phyloP scores from a whole-genome alignment of 2,888 invertebrate genomes.

The Serripes groenlandicus region DNA sequence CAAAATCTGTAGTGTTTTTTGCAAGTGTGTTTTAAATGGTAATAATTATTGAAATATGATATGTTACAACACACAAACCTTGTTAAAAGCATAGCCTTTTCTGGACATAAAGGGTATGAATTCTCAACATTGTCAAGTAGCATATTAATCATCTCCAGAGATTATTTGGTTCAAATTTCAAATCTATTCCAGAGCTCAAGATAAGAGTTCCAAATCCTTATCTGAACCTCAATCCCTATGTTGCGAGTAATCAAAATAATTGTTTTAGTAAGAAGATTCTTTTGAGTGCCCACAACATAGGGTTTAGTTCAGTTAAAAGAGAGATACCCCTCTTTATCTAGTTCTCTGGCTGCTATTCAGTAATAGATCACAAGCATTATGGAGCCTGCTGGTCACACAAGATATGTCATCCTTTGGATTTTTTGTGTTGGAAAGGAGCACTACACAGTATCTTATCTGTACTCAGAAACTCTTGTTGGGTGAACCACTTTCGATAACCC shows the following conservation, averaged over 20 bases:
- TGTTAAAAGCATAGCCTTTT: neutral
- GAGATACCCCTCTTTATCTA: too few species aligned
- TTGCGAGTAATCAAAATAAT: neutral
- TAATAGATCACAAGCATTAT: neutral
- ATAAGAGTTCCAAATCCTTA: too few species aligned
- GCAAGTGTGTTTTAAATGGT: neutral
- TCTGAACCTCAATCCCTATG: too few species aligned
- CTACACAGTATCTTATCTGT: slow-evolving; percentile 15
- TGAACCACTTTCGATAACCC: neutral
- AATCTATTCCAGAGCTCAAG: too few species aligned
- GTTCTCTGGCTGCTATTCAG: too few species aligned
- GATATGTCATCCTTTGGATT: slow-evolving; percentile 30
- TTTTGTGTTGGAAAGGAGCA: slow-evolving; percentile 54
- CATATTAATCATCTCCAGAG: too few species aligned
- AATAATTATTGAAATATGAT: neutral
- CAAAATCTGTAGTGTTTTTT: neutral
- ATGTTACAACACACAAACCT: slow-evolving; percentile 16
- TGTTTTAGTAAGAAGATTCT: too few species aligned
- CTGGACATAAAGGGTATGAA: neutral
- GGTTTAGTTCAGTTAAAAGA: too few species aligned
- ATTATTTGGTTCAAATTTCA: too few species aligned
- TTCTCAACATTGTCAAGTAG: neutral
- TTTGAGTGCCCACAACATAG: too few species aligned
- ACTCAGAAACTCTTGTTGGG: neutral
- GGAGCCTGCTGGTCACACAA: neutral